Percentiles rank a stretch among this genome's conserved stretches.
phyloP scores from a whole-genome alignment of 2,797 vertebrate genomes.

The Muscicapa comitata region DNA sequence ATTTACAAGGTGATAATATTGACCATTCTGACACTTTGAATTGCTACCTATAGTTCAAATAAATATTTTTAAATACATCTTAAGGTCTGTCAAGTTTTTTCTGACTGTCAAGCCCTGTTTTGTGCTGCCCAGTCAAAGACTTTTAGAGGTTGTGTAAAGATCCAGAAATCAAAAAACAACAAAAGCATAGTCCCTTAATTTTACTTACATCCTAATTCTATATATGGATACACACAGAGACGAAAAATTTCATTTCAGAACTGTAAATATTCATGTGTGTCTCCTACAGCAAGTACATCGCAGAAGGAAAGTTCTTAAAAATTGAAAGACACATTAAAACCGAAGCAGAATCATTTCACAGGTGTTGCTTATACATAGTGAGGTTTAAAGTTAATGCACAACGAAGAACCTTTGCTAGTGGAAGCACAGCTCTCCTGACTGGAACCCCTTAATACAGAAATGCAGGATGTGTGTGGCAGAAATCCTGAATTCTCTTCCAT shows the following conservation, averaged over 20 bases:
- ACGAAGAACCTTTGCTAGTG: background rate
- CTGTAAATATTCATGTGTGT: background rate
- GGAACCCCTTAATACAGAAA: background rate
- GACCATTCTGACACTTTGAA: background rate
- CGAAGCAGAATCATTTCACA: background rate
- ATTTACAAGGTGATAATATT: background rate
- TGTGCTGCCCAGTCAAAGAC: background rate
- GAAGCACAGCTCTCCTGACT: background rate
- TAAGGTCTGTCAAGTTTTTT: background rate
- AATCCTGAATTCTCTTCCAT: background rate
- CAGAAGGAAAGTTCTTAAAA: background rate
- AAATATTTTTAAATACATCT: background rate
- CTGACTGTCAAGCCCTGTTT: background rate
- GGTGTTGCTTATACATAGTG: background rate
- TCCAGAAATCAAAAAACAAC: background rate
- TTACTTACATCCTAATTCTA: background rate
- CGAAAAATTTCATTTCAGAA: background rate
- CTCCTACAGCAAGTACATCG: background rate
- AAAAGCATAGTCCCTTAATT: background rate
- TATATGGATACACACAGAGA: background rate
- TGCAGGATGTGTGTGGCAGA: background rate
- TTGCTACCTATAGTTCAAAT: background rate
- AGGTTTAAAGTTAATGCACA: background rate
- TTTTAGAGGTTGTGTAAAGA: background rate
- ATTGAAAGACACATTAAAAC: background rate